A percentile compares a stretch with the other conserved stretches of the same genome.
Evolutionary conservation across 2,888 invertebrate genomes (phyloP).

Genomic region (Lasioglossum calceatum): DNA sequence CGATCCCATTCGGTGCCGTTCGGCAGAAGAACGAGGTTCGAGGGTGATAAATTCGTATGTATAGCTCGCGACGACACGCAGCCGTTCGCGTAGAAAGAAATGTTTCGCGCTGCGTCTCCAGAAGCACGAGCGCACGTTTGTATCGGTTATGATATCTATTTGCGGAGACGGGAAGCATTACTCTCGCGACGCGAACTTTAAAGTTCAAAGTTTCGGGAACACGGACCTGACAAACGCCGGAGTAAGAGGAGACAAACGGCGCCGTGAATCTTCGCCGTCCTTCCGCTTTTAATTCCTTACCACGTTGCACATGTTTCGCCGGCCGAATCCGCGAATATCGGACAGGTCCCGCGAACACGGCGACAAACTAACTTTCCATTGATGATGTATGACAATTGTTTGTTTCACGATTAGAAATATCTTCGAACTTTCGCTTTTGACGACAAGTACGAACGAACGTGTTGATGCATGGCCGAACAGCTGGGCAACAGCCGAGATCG

Average conservation of each 20-base stretch:
- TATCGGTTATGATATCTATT: slow-evolving; percentile 56
- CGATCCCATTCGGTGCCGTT: neutral
- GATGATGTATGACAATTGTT: neutral
- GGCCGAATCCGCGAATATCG: neutral
- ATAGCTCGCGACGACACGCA: neutral
- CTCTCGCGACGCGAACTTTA: slow-evolving; percentile 57
- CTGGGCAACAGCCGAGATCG: neutral
- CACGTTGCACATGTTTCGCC: slow-evolving; percentile 42
- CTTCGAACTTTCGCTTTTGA: neutral
- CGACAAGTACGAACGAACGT: neutral
- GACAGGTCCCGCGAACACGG: neutral
- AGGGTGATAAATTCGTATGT: neutral
- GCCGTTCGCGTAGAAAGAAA: slow-evolving; percentile 1
- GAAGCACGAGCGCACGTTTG: neutral
- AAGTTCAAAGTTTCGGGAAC: slow-evolving; percentile 56
- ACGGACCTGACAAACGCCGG: slow-evolving; percentile 61
- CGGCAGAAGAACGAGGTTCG: neutral
- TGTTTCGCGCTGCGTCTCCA: neutral
- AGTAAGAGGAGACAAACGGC: slow-evolving; percentile 61
- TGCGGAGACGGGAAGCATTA: slow-evolving; percentile 59
- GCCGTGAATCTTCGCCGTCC: slow-evolving; percentile 62
- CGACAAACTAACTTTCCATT: neutral
- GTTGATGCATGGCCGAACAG: neutral
- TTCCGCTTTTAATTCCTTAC: slow-evolving; percentile 54
- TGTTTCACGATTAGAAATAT: neutral